phyloP scores from a whole-genome alignment of 2,113 vertebrate species.

The Datnioides undecimradiatus region DNA sequence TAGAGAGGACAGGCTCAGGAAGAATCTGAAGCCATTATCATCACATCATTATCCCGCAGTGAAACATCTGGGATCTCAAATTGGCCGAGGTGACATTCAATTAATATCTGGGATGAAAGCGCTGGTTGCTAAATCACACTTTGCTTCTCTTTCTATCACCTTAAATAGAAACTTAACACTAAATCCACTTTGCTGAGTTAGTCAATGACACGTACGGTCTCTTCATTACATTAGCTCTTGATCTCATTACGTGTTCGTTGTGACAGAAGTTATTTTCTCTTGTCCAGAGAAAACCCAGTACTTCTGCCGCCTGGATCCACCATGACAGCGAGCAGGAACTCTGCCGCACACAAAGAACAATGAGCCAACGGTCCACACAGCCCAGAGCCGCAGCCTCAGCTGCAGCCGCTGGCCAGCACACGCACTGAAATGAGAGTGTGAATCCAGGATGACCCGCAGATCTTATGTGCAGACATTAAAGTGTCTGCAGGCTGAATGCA shows the following conservation, averaged over 20 bases:
- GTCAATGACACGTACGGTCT: neutral
- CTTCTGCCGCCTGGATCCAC: neutral
- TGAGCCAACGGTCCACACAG: neutral
- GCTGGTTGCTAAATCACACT: neutral
- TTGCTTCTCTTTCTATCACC: neutral
- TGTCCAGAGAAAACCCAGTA: neutral
- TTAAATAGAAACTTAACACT: neutral
- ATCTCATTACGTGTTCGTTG: neutral
- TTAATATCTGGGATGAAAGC: conserved; percentile 34
- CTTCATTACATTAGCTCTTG: neutral
- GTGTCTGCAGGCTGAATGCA: no score
- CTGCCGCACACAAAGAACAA: neutral
- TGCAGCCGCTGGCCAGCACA: no score
- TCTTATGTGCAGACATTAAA: no score
- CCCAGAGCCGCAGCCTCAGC: neutral
- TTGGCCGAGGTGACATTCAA: conserved; percentile 14
- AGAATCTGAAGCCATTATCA: conserved; percentile 42
- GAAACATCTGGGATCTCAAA: conserved; percentile 54
- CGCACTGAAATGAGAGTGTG: no score
- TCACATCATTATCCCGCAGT: conserved; percentile 43
- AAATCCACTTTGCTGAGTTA: neutral
- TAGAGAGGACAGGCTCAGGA: neutral
- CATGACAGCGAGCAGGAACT: no score
- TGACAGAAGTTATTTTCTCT: neutral
- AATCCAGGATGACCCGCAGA: no score